Evolutionary conservation across 1,140 invertebrate genomes (phyloP).

Genomic region (Caligus rogercresseyi): DNA sequence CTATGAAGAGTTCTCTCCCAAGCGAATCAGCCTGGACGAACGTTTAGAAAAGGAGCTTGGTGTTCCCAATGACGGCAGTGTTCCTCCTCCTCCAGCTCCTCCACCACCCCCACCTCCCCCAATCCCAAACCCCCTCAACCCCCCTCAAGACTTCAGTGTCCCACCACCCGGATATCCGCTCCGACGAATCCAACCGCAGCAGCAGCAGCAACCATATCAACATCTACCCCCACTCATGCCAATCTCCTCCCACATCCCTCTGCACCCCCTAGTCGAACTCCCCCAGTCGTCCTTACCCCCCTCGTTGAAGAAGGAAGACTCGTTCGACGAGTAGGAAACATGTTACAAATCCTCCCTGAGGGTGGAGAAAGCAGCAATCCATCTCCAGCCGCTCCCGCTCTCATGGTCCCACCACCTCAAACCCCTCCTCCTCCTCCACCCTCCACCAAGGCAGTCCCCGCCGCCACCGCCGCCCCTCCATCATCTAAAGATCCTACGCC

Average conservation of each 20-base stretch:
- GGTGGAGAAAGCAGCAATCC: not conserved
- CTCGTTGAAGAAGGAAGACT: slow-evolving; percentile 3
- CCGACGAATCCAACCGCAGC: not conserved
- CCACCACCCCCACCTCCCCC: not conserved
- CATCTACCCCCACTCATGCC: not conserved
- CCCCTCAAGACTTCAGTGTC: not conserved
- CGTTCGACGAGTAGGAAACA: slow-evolving; percentile 2
- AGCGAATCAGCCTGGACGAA: slow-evolving; percentile 1
- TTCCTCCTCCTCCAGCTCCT: not conserved
- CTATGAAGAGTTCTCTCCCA: slow-evolving; percentile 1
- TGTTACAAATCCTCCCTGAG: slow-evolving; percentile 12
- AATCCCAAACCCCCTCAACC: not conserved
- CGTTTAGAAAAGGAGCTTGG: slow-evolving; percentile 11
- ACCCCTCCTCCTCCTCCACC: not conserved
- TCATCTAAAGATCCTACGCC: not conserved
- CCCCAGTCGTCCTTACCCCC: not conserved
- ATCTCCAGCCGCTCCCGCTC: not conserved
- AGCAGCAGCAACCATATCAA: not conserved
- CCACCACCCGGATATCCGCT: not conserved
- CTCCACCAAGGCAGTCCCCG: not conserved
- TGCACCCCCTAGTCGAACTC: not conserved
- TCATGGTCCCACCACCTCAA: not conserved
- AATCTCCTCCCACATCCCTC: not conserved
- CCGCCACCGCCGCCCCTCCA: not conserved
- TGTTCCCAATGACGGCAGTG: not conserved